Evolutionary conservation across 2,888 invertebrate genomes (phyloP).

Genomic region (Lycia hirtaria): DNA sequence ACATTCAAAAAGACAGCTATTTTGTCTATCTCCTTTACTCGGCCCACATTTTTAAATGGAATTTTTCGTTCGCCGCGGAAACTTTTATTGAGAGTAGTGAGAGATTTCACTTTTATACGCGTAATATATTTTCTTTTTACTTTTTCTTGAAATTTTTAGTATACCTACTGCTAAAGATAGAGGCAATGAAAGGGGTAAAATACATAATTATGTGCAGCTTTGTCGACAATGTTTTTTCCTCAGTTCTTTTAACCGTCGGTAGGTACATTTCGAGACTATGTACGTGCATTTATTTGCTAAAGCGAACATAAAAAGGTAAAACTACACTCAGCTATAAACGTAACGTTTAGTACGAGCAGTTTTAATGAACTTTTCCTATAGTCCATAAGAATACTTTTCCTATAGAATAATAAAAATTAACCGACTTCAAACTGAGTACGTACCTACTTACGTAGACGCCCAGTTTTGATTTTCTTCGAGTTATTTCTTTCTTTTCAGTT

Average conservation of each 20-base stretch:
- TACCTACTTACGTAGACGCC: no score
- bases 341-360: not conserved
- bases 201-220: no score
- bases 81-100: conserved; percentile 6
- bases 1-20: conserved; percentile 19
- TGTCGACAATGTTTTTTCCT: no score
- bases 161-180: not conserved
- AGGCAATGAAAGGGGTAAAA: not conserved
- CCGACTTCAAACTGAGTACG: no score
- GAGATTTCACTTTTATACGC: not conserved
- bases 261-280: not conserved
- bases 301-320: not conserved
- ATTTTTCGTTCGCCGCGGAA: conserved; percentile 9
- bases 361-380: conserved; percentile 7
- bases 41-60: conserved; percentile 19
- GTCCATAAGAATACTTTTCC: no score
- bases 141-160: not conserved
- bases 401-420: no score
- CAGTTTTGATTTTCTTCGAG: no score
- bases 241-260: no score
- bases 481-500: no score
- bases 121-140: not conserved
- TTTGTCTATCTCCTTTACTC: conserved; percentile 24
- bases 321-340: conserved; percentile 4
- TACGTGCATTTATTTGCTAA: not conserved